These are phyloP conservation scores for Aegotheles bennettii DNA, from an alignment of 2,113 vertebrate genomes.

Conservation along the genomic window DNA sequence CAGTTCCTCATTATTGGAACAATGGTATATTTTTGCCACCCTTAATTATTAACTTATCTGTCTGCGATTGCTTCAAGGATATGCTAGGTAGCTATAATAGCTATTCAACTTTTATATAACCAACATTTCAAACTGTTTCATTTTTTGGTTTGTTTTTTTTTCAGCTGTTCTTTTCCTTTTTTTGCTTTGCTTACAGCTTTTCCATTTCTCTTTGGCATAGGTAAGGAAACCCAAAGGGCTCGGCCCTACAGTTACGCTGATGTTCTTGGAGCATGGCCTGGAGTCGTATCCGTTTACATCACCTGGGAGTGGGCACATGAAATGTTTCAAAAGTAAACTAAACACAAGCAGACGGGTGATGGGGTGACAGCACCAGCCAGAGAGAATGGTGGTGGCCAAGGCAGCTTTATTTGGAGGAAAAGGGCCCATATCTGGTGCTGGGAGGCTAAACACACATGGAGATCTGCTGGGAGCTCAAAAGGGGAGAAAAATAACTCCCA, in stretches of 20 bases:
- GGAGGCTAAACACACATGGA: not conserved
- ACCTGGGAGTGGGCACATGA: not conserved
- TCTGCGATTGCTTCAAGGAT: not conserved
- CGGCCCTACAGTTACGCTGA: not conserved
- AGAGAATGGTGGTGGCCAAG: not conserved
- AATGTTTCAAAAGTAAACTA: not conserved
- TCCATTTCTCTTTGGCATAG: not conserved
- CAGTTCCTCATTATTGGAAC: constrained; percentile 9
- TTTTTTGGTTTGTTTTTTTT: not conserved
- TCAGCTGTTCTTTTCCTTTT: not conserved
- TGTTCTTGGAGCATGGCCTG: constrained; percentile 8
- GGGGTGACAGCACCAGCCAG: not conserved
- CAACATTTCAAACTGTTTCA: not conserved
- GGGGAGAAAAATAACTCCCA: not conserved
- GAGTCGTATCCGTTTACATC: constrained; percentile 14
- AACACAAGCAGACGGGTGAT: constrained; percentile 37
- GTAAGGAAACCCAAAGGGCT: not conserved
- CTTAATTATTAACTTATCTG: constrained; percentile 44
- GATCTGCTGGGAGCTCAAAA: not conserved
- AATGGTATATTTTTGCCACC: constrained; percentile 40
- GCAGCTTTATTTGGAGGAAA: constrained; percentile 38
- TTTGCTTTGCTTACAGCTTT: not conserved
- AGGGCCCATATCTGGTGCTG: not conserved
- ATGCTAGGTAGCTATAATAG: not conserved
- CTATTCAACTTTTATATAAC: not conserved